These are phyloP conservation scores for Minunthozetes semirufus DNA, from an alignment of 2,888 invertebrate genomes.

Conservation along the genomic window DNA sequence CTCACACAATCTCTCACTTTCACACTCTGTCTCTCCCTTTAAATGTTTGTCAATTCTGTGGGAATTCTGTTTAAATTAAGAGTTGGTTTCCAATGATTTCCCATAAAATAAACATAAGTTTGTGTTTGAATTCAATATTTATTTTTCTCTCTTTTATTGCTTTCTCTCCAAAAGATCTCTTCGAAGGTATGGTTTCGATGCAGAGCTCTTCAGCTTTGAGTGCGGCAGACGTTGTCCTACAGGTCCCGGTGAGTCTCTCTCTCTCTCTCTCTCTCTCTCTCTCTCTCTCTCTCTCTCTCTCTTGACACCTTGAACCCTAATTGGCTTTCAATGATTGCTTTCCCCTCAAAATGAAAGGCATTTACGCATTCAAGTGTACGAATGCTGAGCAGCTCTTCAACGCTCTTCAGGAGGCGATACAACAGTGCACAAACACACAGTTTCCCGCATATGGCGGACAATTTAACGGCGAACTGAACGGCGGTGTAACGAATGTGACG, in stretches of 20 bases:
- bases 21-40: too few relatives aligned
- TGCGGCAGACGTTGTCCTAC: slow-evolving; percentile 73
- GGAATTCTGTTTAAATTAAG: too few relatives aligned
- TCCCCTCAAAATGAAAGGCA: too few relatives aligned
- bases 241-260: slow-evolving; percentile 58
- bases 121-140: too few relatives aligned
- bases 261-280: not conserved
- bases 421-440: slow-evolving; percentile 45
- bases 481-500: not conserved
- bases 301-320: too few relatives aligned
- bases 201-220: slow-evolving; percentile 86
- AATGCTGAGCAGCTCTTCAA: slow-evolving; percentile 80
- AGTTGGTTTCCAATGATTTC: too few relatives aligned
- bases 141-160: too few relatives aligned
- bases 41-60: too few relatives aligned
- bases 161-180: slow-evolving; percentile 38
- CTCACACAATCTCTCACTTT: too few relatives aligned
- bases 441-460: not conserved
- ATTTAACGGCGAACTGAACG: not conserved
- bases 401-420: slow-evolving; percentile 75
- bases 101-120: too few relatives aligned
- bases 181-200: slow-evolving; percentile 78
- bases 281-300: too few relatives aligned
- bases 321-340: too few relatives aligned
- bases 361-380: slow-evolving; percentile 84